A percentile compares a stretch with the other conserved stretches of the same genome.
Evolutionary conservation across 2,113 vertebrate genomes (phyloP).

Genomic region (Corapipo altera): DNA sequence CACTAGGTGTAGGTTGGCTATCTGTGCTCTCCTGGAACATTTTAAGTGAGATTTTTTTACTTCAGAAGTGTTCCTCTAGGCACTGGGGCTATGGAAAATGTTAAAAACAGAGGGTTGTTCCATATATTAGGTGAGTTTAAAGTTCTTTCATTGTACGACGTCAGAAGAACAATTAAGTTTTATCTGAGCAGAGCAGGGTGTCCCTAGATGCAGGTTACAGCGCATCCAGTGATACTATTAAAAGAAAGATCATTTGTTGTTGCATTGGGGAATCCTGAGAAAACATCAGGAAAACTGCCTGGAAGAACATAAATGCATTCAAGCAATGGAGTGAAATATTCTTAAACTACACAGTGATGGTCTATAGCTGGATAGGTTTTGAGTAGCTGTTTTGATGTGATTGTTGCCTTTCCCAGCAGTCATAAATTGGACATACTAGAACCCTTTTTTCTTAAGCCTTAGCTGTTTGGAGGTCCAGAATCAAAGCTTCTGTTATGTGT

Average conservation of each 20-base stretch:
- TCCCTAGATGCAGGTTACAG: conserved; percentile 52
- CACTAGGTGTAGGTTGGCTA: background rate
- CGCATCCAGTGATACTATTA: conserved; percentile 49
- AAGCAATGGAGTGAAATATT: conserved; percentile 39
- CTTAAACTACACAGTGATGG: conserved; percentile 32
- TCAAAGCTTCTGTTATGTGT: background rate
- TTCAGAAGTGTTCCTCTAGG: background rate
- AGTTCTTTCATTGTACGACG: conserved; percentile 23
- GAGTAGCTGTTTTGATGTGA: background rate
- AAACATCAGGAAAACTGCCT: conserved; percentile 60
- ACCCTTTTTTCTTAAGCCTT: background rate
- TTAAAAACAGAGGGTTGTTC: conserved; percentile 10
- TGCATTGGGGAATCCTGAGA: conserved; percentile 62
- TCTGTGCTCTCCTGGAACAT: background rate
- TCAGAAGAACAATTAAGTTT: conserved; percentile 69
- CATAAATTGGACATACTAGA: conserved; percentile 1
- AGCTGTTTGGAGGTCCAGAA: background rate
- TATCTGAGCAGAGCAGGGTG: conserved; percentile 58
- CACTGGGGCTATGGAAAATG: background rate
- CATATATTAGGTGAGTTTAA: background rate
- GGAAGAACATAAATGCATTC: conserved; percentile 51
- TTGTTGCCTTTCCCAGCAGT: conserved; percentile 9
- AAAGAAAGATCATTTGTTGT: conserved; percentile 57
- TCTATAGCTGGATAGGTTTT: conserved; percentile 29
- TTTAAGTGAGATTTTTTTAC: background rate